Percentiles rank a stretch among this genome's conserved stretches.
These are phyloP conservation scores for Oscheius sp. DNA, from an alignment of 2,888 invertebrate species.

Conservation along the genomic window DNA sequence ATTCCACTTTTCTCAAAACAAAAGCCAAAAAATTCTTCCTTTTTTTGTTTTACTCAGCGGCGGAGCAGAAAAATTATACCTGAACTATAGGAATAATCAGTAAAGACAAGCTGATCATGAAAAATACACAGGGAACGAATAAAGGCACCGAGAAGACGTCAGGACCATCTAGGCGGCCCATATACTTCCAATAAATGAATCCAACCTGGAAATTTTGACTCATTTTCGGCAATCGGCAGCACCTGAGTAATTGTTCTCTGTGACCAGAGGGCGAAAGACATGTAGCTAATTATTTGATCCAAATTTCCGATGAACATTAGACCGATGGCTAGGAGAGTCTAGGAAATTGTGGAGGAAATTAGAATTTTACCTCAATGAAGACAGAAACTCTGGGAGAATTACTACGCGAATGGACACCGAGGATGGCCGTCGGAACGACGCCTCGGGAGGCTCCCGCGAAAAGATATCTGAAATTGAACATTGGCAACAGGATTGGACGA, in stretches of 20 bases:
- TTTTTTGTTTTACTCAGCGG: too few relatives aligned
- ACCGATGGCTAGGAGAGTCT: slow-evolving; percentile 59
- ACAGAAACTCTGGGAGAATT: slow-evolving; percentile 63
- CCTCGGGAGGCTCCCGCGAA: slow-evolving; percentile 53
- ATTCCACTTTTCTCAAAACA: too few relatives aligned
- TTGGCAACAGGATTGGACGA: too few relatives aligned
- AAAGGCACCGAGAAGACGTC: slow-evolving; percentile 59
- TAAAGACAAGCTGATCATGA: slow-evolving; percentile 61
- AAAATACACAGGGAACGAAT: slow-evolving; percentile 59
- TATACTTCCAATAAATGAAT: slow-evolving; percentile 51
- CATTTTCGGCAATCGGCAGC: neutral
- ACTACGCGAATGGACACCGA: slow-evolving; percentile 49
- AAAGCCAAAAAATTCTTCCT: too few relatives aligned
- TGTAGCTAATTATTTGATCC: slow-evolving; percentile 67
- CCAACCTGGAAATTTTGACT: slow-evolving; percentile 37
- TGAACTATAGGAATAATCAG: slow-evolving; percentile 60
- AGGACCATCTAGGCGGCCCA: slow-evolving; percentile 37
- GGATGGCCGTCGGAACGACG: slow-evolving; percentile 56
- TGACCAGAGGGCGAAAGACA: slow-evolving; percentile 66
- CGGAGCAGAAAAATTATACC: slow-evolving; percentile 39
- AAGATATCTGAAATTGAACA: slow-evolving; percentile 47
- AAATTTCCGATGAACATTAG: slow-evolving; percentile 66
- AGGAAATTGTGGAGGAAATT: slow-evolving; percentile 4
- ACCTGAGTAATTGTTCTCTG: slow-evolving; percentile 57
- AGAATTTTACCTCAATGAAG: slow-evolving; percentile 54